Percentiles rank a stretch among this genome's conserved stretches.
Evolutionary conservation across 1,140 invertebrate genomes (phyloP).

Genomic region (Drusus annulatus): DNA sequence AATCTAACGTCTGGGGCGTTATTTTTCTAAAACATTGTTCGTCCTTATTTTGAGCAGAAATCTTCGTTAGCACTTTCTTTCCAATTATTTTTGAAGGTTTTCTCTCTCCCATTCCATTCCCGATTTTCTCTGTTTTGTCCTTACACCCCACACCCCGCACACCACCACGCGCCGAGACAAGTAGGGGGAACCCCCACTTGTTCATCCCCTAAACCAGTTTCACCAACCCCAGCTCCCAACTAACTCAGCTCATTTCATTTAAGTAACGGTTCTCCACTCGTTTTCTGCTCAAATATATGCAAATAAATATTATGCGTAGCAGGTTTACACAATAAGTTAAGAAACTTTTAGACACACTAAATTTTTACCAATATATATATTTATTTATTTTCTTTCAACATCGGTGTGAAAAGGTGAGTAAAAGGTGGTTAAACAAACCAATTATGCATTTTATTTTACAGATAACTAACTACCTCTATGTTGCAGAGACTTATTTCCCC

Average conservation of each 20-base stretch:
- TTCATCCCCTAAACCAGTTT: not conserved
- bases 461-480: no score
- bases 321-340: no score
- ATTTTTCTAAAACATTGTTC: not conserved
- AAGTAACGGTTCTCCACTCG: constrained; percentile 44
- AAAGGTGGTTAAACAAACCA: no score
- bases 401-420: no score
- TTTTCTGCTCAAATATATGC: constrained; percentile 33
- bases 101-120: constrained; percentile 24
- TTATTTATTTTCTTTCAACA: no score
- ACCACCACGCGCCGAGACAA: not conserved
- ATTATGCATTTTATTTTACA: no score
- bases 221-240: constrained; percentile 7
- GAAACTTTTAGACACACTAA: no score
- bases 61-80: constrained; percentile 29
- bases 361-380: no score
- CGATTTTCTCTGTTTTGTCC: constrained; percentile 26
- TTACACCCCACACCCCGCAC: constrained; percentile 20
- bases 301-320: no score
- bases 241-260: constrained; percentile 46
- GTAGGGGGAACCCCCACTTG: not conserved
- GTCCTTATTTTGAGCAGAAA: constrained; percentile 6
- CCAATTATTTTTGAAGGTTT: constrained; percentile 35
- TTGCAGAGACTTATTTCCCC: no score
- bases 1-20: not conserved